Base-by-base conservation (phyloP, 1,140 invertebrate genomes). In the Psilanteris sp. region DNA sequence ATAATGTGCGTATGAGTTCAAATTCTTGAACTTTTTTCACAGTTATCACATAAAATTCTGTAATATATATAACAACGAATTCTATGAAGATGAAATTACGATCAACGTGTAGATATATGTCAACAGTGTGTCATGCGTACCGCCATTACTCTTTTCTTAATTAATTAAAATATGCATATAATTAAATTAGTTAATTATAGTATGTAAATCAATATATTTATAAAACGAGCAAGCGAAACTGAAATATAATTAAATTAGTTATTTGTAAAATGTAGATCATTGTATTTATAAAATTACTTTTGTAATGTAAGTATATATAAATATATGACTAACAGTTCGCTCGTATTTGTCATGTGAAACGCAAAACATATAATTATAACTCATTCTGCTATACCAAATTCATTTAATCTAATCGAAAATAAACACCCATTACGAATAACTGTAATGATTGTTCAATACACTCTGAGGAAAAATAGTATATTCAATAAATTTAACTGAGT, bases 141-240 rank as follows among this genome's bases (percentile, higher is more conserved):
- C 27, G 13, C 44, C 27, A 43, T 41, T 50, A 59, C 31, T 50
- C 29, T 27, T 26, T 37, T 27, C 46, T 36, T 59, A 54, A 68
- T 68, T 68, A 57, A 68, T 68, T 68, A 68, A 57, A 57, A 59
- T 68, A 59, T 68, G 52, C 36, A 36, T 36, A 48, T 57, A 68
- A 68, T 57, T 48, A 68, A 68, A 54, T 70, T 46, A 70, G 44
- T 59, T 59, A 43, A 52, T 70, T 61, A 70, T 54, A 61, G 54
- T 71, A 46, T 46, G 29, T 26, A 57, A 32, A 71, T 61, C 46
- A 24, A 71, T 71, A 71, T 61, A 61, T 61, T 71, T 68, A 71
- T 71, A 46, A 71, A 44, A 71, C n/a, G n/a, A n/a, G n/a, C n/a
- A n/a, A n/a, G n/a, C n/a, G n/a, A n/a, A n/a, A n/a, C n/a, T n/a